These are phyloP conservation scores for Ardeotis arabs DNA, from an alignment of 2,113 vertebrate genomes.

Conservation along the genomic window DNA sequence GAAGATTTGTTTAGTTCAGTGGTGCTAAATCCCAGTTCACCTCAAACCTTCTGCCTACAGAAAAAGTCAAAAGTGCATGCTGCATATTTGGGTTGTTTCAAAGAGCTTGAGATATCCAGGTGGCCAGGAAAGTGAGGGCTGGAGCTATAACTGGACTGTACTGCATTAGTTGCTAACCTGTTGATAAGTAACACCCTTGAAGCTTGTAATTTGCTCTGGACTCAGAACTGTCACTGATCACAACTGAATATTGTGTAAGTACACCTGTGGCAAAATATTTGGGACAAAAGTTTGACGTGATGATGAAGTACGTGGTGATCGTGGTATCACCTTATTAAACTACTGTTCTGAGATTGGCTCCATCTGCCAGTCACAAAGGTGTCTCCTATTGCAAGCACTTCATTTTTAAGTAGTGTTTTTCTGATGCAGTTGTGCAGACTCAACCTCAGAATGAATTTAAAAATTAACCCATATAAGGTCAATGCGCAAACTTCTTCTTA, in stretches of 20 bases:
- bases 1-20: background rate
- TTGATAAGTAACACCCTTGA: background rate
- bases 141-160: background rate
- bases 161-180: background rate
- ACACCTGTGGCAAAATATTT: background rate
- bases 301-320: background rate
- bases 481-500: background rate
- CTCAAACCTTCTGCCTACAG: background rate
- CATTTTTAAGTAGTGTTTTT: background rate
- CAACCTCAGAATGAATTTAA: background rate
- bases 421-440: background rate
- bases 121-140: background rate
- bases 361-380: background rate
- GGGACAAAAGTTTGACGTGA: background rate
- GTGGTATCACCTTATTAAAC: background rate
- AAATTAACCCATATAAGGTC: background rate
- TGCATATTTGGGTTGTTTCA: background rate
- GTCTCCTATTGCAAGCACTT: background rate
- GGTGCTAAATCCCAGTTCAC: background rate
- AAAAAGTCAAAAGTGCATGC: background rate
- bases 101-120: background rate
- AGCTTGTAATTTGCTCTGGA: background rate
- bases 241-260: background rate
- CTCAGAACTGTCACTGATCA: background rate
- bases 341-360: conserved; percentile 2